Evolutionary conservation across 2,797 vertebrate species (phyloP), one percentile per base, ranked within the genome.

Genomic region (Megalops cyprinoides): DNA sequence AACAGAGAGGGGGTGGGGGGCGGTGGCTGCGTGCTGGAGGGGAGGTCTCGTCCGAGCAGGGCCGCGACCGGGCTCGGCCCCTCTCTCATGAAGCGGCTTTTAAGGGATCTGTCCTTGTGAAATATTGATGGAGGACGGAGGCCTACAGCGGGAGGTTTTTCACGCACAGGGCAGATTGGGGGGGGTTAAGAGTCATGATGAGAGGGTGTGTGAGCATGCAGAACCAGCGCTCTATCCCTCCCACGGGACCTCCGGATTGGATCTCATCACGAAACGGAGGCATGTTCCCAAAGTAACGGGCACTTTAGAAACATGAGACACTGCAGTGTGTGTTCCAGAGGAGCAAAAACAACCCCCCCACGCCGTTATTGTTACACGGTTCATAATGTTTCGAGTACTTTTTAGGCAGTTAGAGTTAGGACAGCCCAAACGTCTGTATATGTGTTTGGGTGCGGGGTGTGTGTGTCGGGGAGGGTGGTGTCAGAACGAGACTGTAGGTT

Each of bases 41-140:
- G 73, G 25, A n/a, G 12, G 44, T 53, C 39, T 12, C 18, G 39
- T 62, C 25, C 42, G 20, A 39, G 34, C 10, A 44, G 28, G 62
- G 58, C 25, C 12, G 5, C 31, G 62, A 90, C 87, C 85, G 85
- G 69, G 75, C 71, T 46, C 46, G 73, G 79, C 78, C 75, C 79
- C 74, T 87, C 76, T 81, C 86, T 78, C 84, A 87, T 31, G 86
- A 88, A 89, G 91, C 86, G 78, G 91, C 91, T 92, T 92, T 93
- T 90, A 91, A 89, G 87, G 83, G 79, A 88, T 86, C 58, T 76
- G 84, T 91, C 28, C 83, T 77, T 75, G 85, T 93, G 79, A 92
- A 93, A 91, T 93, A 93, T 93, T 91, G 85, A 92, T 93, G 90
- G 34, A 55, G 37, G 15, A 44, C 75, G 84, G 87, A 91, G 85